These are phyloP conservation scores for Callitettix versicolor DNA, from an alignment of 1,140 invertebrate species.

Conservation along the genomic window DNA sequence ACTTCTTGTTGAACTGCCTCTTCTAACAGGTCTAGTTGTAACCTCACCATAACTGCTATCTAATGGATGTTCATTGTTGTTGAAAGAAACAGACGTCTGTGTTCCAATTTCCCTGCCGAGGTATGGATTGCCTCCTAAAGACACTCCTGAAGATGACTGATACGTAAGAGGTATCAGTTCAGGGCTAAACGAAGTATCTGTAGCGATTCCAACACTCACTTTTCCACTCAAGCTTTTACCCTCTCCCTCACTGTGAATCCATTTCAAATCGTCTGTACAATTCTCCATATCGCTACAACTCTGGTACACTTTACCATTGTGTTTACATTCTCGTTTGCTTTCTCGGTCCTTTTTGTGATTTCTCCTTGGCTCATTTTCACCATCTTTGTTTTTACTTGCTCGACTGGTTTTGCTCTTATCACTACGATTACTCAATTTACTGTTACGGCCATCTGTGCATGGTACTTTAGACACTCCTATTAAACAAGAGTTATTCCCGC, in stretches of 20 bases:
- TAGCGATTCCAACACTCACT: neutral
- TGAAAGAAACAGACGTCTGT: slow-evolving; percentile 5
- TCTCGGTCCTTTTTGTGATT: neutral
- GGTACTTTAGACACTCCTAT: neutral
- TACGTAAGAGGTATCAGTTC: neutral
- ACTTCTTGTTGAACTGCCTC: no score
- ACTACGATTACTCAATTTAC: slow-evolving; percentile 5
- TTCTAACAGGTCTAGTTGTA: no score
- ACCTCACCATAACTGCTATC: no score
- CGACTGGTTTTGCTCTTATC: slow-evolving; percentile 2
- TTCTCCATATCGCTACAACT: slow-evolving; percentile 11
- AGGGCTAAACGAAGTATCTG: slow-evolving; percentile 5
- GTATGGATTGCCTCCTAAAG: neutral
- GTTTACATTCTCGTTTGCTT: neutral
- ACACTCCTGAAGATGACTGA: slow-evolving; percentile 1
- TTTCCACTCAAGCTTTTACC: slow-evolving; percentile 1
- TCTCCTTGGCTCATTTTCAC: neutral
- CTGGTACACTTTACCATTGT: neutral
- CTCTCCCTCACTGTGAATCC: slow-evolving; percentile 6
- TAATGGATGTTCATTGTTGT: neutral
- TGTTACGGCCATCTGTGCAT: neutral
- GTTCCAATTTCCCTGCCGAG: slow-evolving; percentile 4
- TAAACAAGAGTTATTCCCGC: neutral
- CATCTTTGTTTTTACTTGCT: neutral
- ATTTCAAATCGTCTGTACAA: slow-evolving; percentile 7